phyloP scores from a whole-genome alignment of 1,140 invertebrate species.

The Nilaparvata lugens region DNA sequence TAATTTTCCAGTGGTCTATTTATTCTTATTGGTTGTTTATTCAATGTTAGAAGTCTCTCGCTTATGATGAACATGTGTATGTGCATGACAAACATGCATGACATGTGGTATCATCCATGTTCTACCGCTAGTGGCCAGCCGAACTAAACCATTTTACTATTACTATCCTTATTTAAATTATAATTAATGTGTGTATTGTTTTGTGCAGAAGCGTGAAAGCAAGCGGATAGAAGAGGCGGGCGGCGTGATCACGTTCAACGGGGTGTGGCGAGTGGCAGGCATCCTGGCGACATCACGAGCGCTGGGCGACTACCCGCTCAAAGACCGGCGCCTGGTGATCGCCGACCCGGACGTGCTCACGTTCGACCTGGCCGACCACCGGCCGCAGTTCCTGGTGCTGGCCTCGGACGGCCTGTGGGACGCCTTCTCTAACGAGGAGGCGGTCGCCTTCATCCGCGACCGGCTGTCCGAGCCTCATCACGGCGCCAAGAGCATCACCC shows the following conservation, averaged over 20 bases:
- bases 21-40: no score
- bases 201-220: constrained; percentile 63
- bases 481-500: constrained; percentile 80
- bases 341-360: constrained; percentile 91
- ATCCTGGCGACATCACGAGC: constrained; percentile 91
- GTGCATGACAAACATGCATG: no score
- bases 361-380: constrained; percentile 78
- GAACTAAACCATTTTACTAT: no score
- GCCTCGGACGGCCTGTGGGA: constrained; percentile 96
- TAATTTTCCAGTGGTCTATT: no score
- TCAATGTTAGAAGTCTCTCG: no score
- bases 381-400: constrained; percentile 79
- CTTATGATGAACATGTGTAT: no score
- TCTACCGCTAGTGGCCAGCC: no score
- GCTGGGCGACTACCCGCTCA: constrained; percentile 89
- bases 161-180: constrained; percentile 12
- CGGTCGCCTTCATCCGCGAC: constrained; percentile 72
- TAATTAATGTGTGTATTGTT: constrained; percentile 19
- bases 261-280: constrained; percentile 93
- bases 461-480: constrained; percentile 72
- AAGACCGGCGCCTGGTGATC: constrained; percentile 87
- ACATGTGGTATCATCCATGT: no score
- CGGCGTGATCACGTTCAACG: constrained; percentile 88
- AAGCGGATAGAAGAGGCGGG: constrained; percentile 85
- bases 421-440: constrained; percentile 89